Evolutionary conservation across 2,888 invertebrate species (phyloP).

Genomic region (Eupithecia subumbrata): DNA sequence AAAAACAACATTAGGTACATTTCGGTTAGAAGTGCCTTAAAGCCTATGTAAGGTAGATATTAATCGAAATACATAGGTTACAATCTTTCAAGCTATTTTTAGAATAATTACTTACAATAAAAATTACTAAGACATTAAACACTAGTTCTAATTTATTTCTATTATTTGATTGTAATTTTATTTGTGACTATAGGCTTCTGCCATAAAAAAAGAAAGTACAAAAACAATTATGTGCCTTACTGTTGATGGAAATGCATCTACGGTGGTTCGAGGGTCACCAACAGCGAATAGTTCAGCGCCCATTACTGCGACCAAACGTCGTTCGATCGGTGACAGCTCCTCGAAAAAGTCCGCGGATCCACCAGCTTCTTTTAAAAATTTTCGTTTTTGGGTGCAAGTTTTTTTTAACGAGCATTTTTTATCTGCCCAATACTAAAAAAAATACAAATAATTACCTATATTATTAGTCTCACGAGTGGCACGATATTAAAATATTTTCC

Average conservation of each 20-base stretch:
- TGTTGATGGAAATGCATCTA: neutral
- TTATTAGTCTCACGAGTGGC: neutral
- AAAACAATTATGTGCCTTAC: neutral
- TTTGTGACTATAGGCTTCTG: too few species aligned
- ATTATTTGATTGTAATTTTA: too few species aligned
- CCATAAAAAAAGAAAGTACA: too few species aligned
- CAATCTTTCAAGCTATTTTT: too few species aligned
- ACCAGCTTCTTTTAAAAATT: neutral
- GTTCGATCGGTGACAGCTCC: neutral
- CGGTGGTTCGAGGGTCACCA: neutral
- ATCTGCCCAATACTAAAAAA: constrained; percentile 2
- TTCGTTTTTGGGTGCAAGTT: neutral
- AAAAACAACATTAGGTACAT: too few species aligned
- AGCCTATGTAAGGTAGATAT: too few species aligned
- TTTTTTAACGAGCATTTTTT: constrained; percentile 4
- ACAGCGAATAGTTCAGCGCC: neutral
- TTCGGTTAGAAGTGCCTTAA: too few species aligned
- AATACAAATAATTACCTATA: too few species aligned
- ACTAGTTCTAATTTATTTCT: too few species aligned
- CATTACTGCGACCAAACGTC: neutral
- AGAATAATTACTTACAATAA: too few species aligned
- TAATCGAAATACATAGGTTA: too few species aligned
- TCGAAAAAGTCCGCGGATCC: neutral
- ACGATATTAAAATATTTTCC: neutral
- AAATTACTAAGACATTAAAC: too few species aligned